phyloP scores from a whole-genome alignment of 2,113 vertebrate genomes.

The Podocnemis expansa region DNA sequence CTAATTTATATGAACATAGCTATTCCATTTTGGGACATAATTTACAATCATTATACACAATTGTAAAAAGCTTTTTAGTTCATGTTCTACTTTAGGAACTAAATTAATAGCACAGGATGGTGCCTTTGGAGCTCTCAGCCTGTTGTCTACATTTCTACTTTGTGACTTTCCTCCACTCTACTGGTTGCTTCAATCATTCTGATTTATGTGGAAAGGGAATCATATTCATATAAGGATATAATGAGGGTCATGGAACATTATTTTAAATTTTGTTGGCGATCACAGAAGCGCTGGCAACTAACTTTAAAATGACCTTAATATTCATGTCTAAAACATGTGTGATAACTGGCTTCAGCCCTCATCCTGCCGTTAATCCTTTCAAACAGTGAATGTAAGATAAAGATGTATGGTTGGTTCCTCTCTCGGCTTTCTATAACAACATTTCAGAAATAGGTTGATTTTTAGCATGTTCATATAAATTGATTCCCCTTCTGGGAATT shows the following conservation, averaged over 20 bases:
- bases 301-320: constrained; percentile 53
- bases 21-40: neutral
- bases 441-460: constrained; percentile 57
- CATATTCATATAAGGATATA: constrained; percentile 34
- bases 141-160: neutral
- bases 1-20: neutral
- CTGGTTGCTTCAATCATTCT: neutral
- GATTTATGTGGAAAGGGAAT: constrained; percentile 30
- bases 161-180: neutral
- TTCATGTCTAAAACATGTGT: constrained; percentile 31
- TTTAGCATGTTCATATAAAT: constrained; percentile 57
- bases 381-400: constrained; percentile 54
- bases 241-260: constrained; percentile 25
- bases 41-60: neutral
- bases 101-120: neutral
- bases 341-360: constrained; percentile 20
- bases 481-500: constrained; percentile 33
- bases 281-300: constrained; percentile 44
- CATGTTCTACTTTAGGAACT: neutral
- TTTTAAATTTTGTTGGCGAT: constrained; percentile 58
- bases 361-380: constrained; percentile 27
- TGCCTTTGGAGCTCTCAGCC: neutral
- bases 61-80: neutral
- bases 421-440: constrained; percentile 38
- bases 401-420: constrained; percentile 46